Base-by-base conservation (phyloP, 1,140 invertebrate species). In the Thaumatotibia leucotreta region DNA sequence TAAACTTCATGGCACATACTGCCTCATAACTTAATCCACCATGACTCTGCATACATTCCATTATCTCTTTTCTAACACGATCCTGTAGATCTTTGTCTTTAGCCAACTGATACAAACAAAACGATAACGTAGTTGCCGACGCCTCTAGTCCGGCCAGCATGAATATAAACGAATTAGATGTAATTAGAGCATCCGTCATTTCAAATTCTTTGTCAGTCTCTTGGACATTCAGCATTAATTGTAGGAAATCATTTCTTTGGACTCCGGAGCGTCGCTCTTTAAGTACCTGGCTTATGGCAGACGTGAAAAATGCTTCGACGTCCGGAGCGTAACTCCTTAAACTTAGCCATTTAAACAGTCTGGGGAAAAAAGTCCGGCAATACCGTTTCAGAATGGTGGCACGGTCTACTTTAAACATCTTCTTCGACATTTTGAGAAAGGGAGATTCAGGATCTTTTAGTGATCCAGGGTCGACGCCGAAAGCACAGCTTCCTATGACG, bases 111-210 rank as follows among this genome's bases (percentile, higher is more conserved):
- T 92, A 93, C 32, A 92, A 72, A 61, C 89, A 86, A 74, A 92
- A 93, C 2, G 90, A 86, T 23, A 94, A 75, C 0, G 93, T 86
- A 22, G 91, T 92, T 4, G 93, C 82, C 0, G 93, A 93, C 0
- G 94, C 93, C 65, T 94, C 94, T 67, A 93, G 92, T 5, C 93
- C 93, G 23, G 92, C 93, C 10, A 93, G 64, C 79, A 93, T 89
- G 72, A 93, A 93, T 73, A 92, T 84, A 75, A 93, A 86, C 11
- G 87, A 87, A 77, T 93, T 92, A 3, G 92, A 92, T 6, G 84
- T 84, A 69, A 93, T 84, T 65, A 90, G 74, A 63, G 83, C 82
- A 69, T 91, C 86, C 0, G 87, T 88, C 84, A 91, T 89, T 6
- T 64, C 45, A 70, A 91, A 87, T 32, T 72, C 78, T n/a, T 67